Evolutionary conservation across 53 echinoderm and acorn worm genomes (phyloP), one percentile per base, ranked within the genome.

Genomic region (Patiria pectinifera): DNA sequence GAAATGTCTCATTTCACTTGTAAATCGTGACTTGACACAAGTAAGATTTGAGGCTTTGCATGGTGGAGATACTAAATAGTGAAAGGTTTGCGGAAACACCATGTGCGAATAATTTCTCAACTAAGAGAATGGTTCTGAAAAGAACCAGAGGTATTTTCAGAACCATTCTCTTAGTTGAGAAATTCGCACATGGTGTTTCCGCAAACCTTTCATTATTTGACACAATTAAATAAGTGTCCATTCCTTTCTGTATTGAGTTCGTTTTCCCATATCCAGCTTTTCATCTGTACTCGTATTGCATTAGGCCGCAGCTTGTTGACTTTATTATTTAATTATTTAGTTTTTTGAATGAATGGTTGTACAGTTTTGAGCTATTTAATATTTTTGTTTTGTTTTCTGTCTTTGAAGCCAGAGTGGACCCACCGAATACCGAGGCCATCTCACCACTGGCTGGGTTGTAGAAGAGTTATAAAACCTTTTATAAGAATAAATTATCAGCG

Each of bases 401-500:
- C 74, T 86, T 86, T 86, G 71, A 53, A 62, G 74, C 69, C 79
- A 80, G 80, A 89, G 61, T 89, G 89, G 89, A 80, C 62, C 89
- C 89, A 89, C 81, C 80, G 81, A 89, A 62, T 71, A 84, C 75
- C 19, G 47, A 79, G 89, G 80, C 89, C 89, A 63, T 66, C 25
- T 61, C 48, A 26, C 60, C 25, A 83, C 45, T 80, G 79, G 89
- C 80, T 79, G 63, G 53, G 89, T 62, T 66, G 89, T 89, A 89
- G 89, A 89, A 89, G 89, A 89, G 78, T 76, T 79, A 35, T 35
- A 35, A 47, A 87, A 89, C 66, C 89, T 89, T 89, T 89, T 89
- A 89, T 89, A 89, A 89, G 89, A 89, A 89, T 89, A 89, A 89
- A 89, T 89, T 89, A 89, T 89, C 80, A 80, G 89, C 63, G 80